Evolutionary conservation across 64 coral and sea anemone genomes (phyloP).

Genomic region (Pocillopora verrucosa): DNA sequence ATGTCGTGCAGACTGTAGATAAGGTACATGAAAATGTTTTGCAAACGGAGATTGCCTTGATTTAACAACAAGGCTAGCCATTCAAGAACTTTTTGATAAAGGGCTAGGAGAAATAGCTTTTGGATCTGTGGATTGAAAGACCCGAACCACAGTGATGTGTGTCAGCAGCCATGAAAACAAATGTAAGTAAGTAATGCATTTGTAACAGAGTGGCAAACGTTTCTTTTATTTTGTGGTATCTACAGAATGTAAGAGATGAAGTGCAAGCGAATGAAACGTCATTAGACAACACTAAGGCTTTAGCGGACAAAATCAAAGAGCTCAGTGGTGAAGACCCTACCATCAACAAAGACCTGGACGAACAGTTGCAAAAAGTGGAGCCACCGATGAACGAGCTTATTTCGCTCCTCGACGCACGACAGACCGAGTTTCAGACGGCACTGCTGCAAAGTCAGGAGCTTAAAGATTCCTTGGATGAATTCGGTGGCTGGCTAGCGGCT

Average conservation of each 20-base stretch:
- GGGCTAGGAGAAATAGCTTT: too few relatives aligned
- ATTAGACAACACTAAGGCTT: conserved; percentile 68
- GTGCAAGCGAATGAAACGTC: conserved; percentile 58
- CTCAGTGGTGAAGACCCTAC: conserved; percentile 73
- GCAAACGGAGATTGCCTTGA: too few relatives aligned
- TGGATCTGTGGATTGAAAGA: too few relatives aligned
- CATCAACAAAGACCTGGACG: conserved; percentile 69
- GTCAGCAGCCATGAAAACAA: too few relatives aligned
- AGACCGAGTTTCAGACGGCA: conserved; percentile 62
- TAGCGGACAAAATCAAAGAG: conserved; percentile 88
- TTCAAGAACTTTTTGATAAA: too few relatives aligned
- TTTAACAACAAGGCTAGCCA: too few relatives aligned
- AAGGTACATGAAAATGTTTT: too few relatives aligned
- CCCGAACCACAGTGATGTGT: too few relatives aligned
- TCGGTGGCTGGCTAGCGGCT: conserved; percentile 68
- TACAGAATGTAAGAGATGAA: conserved; percentile 71
- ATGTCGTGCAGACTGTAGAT: too few relatives aligned
- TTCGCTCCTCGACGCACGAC: conserved; percentile 49
- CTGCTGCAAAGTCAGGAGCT: conserved; percentile 74
- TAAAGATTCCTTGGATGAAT: conserved; percentile 70
- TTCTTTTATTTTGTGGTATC: not conserved
- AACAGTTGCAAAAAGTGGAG: conserved; percentile 59
- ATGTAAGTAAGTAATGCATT: too few relatives aligned
- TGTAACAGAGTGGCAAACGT: too few relatives aligned
- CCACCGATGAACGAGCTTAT: conserved; percentile 63